Conservation (phyloP, 2,113 vertebrate genomes). For the Neolamprologus longior region DNA sequence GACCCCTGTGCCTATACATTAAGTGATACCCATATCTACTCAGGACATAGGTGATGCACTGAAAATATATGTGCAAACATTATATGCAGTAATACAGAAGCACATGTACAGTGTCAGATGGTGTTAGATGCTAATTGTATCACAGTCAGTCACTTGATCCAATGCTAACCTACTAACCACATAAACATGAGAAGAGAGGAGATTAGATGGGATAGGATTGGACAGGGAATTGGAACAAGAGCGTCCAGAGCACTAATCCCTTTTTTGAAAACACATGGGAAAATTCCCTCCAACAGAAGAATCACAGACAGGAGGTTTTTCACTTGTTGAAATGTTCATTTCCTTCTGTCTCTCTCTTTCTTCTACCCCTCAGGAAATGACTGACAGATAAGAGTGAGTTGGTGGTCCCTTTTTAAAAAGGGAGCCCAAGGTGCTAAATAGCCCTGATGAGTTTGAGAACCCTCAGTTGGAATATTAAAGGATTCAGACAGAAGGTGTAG, state of each 20-base stretch:
- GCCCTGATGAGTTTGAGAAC: slow-evolving; percentile 41
- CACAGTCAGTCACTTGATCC: slow-evolving; percentile 41
- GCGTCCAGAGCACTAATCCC: slow-evolving; percentile 31
- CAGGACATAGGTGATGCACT: not conserved
- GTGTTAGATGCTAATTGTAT: slow-evolving; percentile 60
- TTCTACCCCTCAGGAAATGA: slow-evolving; percentile 8
- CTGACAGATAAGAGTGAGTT: slow-evolving; percentile 16
- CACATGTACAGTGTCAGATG: slow-evolving; percentile 18
- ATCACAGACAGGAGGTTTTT: slow-evolving; percentile 16
- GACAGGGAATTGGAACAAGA: slow-evolving; percentile 34
- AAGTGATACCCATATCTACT: not conserved
- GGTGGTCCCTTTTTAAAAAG: slow-evolving; percentile 44
- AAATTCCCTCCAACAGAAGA: slow-evolving; percentile 19
- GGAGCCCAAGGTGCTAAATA: slow-evolving; percentile 19
- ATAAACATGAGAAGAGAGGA: slow-evolving; percentile 15
- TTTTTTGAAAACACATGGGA: slow-evolving; percentile 46
- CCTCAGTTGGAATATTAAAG: slow-evolving; percentile 44
- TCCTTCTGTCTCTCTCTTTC: not conserved
- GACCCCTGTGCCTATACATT: not conserved
- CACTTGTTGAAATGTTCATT: slow-evolving; percentile 15
- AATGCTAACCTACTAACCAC: slow-evolving; percentile 46
- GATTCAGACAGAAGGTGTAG: slow-evolving; percentile 45
- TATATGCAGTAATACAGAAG: not conserved
- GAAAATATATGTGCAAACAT: not conserved
- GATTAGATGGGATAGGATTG: slow-evolving; percentile 37